Evolutionary conservation across 2,113 vertebrate genomes (phyloP).

Genomic region (Misgurnus mizolepis): DNA sequence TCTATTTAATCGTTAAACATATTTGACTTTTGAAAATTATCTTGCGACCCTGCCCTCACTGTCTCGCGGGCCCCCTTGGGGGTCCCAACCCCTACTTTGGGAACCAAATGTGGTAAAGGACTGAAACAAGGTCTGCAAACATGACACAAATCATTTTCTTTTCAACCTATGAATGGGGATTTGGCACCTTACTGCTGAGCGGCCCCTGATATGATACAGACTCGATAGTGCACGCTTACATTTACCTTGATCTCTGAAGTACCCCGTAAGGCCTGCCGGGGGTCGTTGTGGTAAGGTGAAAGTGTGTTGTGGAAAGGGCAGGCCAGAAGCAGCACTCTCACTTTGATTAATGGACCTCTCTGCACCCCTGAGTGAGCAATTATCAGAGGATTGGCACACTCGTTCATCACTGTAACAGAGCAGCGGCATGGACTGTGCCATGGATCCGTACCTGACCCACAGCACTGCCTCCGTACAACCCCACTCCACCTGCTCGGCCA

Average conservation of each 20-base stretch:
- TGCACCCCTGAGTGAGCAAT: constrained; percentile 81
- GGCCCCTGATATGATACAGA: not conserved
- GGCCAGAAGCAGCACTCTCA: constrained; percentile 66
- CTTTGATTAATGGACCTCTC: constrained; percentile 83
- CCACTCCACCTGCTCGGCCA: constrained; percentile 30
- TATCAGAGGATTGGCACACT: constrained; percentile 77
- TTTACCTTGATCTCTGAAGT: not conserved
- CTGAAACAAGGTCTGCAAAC: constrained; percentile 17
- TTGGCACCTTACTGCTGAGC: constrained; percentile 18
- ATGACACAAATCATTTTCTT: constrained; percentile 7
- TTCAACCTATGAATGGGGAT: not conserved
- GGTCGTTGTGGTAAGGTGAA: constrained; percentile 49
- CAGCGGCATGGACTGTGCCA: constrained; percentile 55
- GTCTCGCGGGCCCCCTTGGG: too few relatives aligned
- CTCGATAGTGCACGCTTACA: constrained; percentile 18
- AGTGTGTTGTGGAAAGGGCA: constrained; percentile 48
- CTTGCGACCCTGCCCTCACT: too few relatives aligned
- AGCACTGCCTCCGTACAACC: not conserved
- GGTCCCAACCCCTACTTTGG: too few relatives aligned
- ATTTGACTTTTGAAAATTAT: too few relatives aligned
- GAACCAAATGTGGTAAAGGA: not conserved
- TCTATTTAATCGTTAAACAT: too few relatives aligned
- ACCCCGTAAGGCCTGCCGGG: constrained; percentile 23
- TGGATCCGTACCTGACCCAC: constrained; percentile 43
- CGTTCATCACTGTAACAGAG: constrained; percentile 78